These are phyloP conservation scores for Actenoides hombroni DNA, from an alignment of 2,113 vertebrate species.

Conservation along the genomic window DNA sequence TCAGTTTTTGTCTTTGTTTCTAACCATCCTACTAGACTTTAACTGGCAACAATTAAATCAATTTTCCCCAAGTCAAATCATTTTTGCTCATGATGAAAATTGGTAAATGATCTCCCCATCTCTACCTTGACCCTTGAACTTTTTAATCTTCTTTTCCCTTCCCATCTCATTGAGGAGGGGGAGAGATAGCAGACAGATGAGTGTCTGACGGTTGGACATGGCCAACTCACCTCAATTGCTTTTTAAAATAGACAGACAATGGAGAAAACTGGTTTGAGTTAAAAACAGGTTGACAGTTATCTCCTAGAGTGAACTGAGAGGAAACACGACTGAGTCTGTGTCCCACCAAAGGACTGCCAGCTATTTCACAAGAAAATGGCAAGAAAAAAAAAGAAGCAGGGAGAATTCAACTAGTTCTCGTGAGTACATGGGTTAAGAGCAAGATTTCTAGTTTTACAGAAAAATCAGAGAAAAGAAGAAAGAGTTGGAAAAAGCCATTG, in stretches of 20 bases:
- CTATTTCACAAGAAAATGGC: background rate
- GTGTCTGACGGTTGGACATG: background rate
- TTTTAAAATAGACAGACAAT: background rate
- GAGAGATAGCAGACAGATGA: background rate
- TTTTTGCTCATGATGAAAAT: background rate
- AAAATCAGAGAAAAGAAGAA: background rate
- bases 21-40: background rate
- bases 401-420: background rate
- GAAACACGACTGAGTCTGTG: background rate
- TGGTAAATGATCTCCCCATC: background rate
- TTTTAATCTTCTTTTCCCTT: background rate
- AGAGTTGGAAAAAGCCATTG: background rate
- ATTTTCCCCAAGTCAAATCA: background rate
- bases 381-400: background rate
- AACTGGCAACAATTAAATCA: background rate
- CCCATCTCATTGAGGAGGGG: background rate
- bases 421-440: background rate
- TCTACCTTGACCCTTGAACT: background rate
- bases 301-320: background rate
- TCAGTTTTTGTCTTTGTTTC: background rate
- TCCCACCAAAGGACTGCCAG: background rate
- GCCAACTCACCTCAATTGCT: background rate
- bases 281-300: background rate
- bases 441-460: background rate
- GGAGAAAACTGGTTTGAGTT: background rate